A percentile compares a stretch with the other conserved stretches of the same genome.
phyloP scores from a whole-genome alignment of 1,140 invertebrate genomes.

The Sycobia sp. region DNA sequence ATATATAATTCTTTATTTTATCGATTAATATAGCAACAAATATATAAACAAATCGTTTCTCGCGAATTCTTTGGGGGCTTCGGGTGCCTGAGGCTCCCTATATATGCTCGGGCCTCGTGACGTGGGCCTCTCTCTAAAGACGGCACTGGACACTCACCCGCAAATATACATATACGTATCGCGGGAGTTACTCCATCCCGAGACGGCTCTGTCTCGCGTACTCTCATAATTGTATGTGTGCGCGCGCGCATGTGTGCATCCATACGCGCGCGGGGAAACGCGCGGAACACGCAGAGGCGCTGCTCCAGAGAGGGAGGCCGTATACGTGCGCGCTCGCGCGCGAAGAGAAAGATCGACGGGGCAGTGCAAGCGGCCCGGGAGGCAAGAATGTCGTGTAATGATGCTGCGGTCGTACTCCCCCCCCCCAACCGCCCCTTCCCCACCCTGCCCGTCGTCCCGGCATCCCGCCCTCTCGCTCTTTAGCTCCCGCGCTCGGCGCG shows the following conservation, averaged over 20 bases:
- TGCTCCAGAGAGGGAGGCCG: neutral
- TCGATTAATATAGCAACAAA: no score
- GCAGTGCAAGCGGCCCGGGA: slow-evolving; percentile 38
- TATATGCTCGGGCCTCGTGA: no score
- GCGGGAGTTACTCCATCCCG: no score
- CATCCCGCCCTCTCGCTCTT: neutral
- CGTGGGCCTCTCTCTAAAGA: no score
- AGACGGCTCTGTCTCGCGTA: slow-evolving; percentile 44
- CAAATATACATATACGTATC: no score
- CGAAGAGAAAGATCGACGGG: slow-evolving; percentile 34
- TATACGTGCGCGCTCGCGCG: slow-evolving; percentile 29
- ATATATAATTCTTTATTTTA: no score
- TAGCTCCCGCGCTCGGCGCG: neutral
- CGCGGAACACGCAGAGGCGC: no score
- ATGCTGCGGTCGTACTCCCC: slow-evolving; percentile 28
- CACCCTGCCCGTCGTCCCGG: no score
- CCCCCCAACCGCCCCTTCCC: slow-evolving; percentile 23
- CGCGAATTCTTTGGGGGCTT: no score
- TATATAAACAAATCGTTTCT: no score
- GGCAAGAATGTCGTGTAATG: slow-evolving; percentile 45
- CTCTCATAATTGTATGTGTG: slow-evolving; percentile 35
- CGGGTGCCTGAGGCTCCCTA: no score
- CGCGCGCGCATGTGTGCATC: neutral
- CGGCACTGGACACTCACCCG: no score
- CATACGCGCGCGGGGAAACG: neutral